Conservation (phyloP, 2,113 vertebrate species). For the Ceyx margarethae region DNA sequence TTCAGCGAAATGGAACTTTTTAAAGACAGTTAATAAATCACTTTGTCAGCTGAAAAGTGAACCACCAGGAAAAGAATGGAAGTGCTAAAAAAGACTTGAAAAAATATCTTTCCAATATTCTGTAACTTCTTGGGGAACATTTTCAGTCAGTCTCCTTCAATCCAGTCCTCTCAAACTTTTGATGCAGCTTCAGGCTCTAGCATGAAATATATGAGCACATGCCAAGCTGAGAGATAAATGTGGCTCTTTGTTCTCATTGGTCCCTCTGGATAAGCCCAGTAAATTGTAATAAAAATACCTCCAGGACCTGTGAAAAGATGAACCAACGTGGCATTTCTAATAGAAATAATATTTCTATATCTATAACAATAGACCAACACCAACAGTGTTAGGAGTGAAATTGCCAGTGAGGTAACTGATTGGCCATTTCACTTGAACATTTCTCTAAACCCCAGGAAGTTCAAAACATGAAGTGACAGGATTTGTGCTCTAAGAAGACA, state of each 20-base stretch:
- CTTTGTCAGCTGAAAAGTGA: constrained; percentile 64
- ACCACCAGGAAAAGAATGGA: constrained; percentile 34
- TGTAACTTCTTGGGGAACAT: constrained; percentile 35
- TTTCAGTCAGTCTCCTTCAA: constrained; percentile 29
- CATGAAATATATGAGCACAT: background rate
- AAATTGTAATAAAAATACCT: background rate
- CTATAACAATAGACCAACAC: background rate
- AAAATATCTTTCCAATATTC: constrained; percentile 47
- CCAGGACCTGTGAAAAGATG: background rate
- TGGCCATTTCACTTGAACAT: background rate
- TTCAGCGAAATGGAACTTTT: constrained; percentile 72
- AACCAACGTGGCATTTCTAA: too few species aligned
- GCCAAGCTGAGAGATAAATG: background rate
- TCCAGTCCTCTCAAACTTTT: background rate
- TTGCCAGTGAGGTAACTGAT: background rate
- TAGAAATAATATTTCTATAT: too few species aligned
- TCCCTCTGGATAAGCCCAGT: background rate
- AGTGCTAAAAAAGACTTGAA: constrained; percentile 53
- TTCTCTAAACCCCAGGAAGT: background rate
- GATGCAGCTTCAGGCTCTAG: background rate
- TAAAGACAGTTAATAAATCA: constrained; percentile 80
- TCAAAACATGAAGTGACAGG: background rate
- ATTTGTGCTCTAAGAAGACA: background rate
- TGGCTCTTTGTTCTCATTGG: background rate
- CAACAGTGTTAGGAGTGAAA: background rate